Evolutionary conservation across 2,888 invertebrate genomes (phyloP), one percentile per base, ranked within the genome.

Genomic region (Stenotaenia linearis): DNA sequence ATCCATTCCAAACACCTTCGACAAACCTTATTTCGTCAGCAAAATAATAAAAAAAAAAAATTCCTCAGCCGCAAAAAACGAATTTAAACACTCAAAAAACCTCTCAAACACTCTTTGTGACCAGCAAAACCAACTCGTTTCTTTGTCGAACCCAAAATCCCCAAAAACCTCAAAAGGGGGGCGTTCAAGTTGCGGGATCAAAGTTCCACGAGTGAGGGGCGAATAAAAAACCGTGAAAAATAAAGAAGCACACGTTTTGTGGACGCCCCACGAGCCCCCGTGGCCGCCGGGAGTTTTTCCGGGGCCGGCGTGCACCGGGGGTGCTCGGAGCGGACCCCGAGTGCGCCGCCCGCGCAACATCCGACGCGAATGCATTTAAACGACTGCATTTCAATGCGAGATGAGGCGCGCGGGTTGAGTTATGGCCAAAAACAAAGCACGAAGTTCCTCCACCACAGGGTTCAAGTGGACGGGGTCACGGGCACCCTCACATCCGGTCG

Each of bases 301-400:
- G 32, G 32, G 15, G 15, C 40, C 9, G 40, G 12, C 10, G 9
- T 2, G 9, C 40, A 32, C 40, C 40, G 12, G 10, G 10, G 56
- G 61, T 23, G 25, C 61, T 10, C 61, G 23, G 25, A 61, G 61
- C 61, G 61, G 23, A 61, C 61, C 61, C 61, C 61, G 61, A 61
- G 61, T 61, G 61, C 7, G 61, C 7, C 61, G 61, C 61, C 61
- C 61, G 61, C 61, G 30, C 75, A 32, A 75, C 75, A 15, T 75
- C 75, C 32, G 32, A 10, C 75, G 61, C 75, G 75, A 32, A 75
- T 75, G 75, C 75, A 75, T 75, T 75, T 75, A 75, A 75, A 75
- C 75, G 75, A 75, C 75, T 32, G 35, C 75, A 75, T 75, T 75
- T 75, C 35, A 75, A 75, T 75, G 75, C 35, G 75, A 75, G 37